Base-by-base conservation (phyloP, 2,888 invertebrate genomes). In the Parasteatoda lunata region DNA sequence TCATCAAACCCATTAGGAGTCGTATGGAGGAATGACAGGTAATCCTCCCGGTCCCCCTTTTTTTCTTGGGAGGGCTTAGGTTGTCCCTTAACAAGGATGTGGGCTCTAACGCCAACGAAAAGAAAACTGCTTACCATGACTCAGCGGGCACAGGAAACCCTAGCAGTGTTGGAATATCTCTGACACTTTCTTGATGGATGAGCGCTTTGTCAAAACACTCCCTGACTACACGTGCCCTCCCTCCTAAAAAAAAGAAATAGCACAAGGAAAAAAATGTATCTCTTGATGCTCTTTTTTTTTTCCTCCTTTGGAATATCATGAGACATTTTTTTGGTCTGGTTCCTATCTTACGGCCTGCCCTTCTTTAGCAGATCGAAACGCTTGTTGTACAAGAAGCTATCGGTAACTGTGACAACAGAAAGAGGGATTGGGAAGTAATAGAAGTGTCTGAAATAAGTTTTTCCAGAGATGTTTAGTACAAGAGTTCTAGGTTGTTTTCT, bases 131-230 rank as follows among this genome's bases (percentile, higher is more conserved):
- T 51, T 48, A 49, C 59, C 76, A 11, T 54, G 71, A 49, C 69
- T 83, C 82, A 77, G 84, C 83, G 76, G 77, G 30, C 30, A 30
- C 78, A 48, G 71, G 69, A 75, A 75, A 52, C 47, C 59, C 9
- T 11, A 52, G 64, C 76, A 49, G 45, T 49, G 80, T 15, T 64
- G 65, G 71, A 71, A 65, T 71, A 77, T 66, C 80, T 79, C 66
- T 85, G 85, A 85, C 85, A 85, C n/a, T 5, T 30, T 4, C 51
- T 49, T 85, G 85, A 85, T 85, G 85, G 85, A 85, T 85, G 79
- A 85, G 80, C 68, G 52, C 68, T 85, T 85, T 85, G 85, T 85
- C 85, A 85, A 70, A 76, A 69, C 80, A 85, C 76, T 85, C 77
- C 85, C 84, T 77, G 64, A 51, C 68, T 70, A 59, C 72, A 73